Conservation (phyloP, 64 coral and sea anemone species). For the Hydrozoanthus tunicans region DNA sequence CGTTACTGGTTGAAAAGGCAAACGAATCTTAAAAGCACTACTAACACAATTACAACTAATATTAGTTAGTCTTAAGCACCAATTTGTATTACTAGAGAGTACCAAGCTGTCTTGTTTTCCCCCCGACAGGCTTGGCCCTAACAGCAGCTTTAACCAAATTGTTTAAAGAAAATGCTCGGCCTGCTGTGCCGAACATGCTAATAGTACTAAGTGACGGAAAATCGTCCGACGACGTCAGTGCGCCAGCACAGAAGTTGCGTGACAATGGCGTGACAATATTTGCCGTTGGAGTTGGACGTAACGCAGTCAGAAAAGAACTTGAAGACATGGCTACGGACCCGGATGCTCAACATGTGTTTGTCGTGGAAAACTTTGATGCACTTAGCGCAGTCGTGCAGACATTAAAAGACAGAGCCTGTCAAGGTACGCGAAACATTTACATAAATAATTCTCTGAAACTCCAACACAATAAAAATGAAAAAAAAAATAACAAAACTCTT, state of each 20-base stretch:
- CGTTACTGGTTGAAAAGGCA: background rate
- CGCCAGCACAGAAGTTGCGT: constrained; percentile 30
- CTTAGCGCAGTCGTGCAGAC: constrained; percentile 16
- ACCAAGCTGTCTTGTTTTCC: background rate
- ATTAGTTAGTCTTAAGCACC: background rate
- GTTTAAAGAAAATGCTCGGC: constrained; percentile 9
- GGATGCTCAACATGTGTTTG: constrained; percentile 29
- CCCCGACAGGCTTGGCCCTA: constrained; percentile 6
- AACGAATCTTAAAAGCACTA: background rate
- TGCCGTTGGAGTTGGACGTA: constrained; percentile 12
- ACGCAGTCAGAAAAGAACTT: background rate
- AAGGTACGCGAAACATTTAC: background rate
- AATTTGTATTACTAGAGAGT: background rate
- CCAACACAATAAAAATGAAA: too few species aligned
- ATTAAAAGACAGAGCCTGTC: constrained; percentile 18
- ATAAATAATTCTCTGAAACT: too few species aligned
- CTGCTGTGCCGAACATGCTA: constrained; percentile 26
- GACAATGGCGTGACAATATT: constrained; percentile 46
- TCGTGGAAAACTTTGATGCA: constrained; percentile 27
- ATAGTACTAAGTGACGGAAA: constrained; percentile 34
- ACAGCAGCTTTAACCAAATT: background rate
- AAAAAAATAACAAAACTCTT: too few species aligned
- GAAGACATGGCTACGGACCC: constrained; percentile 36
- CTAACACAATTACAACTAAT: background rate
- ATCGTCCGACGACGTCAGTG: constrained; percentile 1